Evolutionary conservation across 2,797 vertebrate genomes (phyloP).

Genomic region (Lithobates sylvaticus): DNA sequence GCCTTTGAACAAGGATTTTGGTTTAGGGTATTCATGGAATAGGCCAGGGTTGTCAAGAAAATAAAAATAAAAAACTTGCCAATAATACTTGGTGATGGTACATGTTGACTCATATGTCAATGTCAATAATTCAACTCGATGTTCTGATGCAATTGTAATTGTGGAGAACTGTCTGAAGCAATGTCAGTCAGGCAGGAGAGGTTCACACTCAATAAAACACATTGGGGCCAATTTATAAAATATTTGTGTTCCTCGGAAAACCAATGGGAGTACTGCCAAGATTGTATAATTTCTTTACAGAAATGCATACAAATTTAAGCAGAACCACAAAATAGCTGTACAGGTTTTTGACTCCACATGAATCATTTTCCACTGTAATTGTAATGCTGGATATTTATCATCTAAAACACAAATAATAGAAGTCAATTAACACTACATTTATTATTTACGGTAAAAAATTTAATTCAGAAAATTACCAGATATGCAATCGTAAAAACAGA

Average conservation of each 20-base stretch:
- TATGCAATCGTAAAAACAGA: background rate
- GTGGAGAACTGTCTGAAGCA: slow-evolving; percentile 61
- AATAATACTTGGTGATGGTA: slow-evolving; percentile 57
- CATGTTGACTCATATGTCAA: slow-evolving; percentile 62
- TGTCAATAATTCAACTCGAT: slow-evolving; percentile 59
- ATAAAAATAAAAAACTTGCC: slow-evolving; percentile 40
- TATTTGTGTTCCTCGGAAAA: slow-evolving; percentile 56
- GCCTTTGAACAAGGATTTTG: slow-evolving; percentile 33
- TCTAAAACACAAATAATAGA: slow-evolving; percentile 1
- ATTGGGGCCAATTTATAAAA: slow-evolving; percentile 63
- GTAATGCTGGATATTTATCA: background rate
- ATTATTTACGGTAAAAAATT: slow-evolving; percentile 11
- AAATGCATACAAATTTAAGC: slow-evolving; percentile 48
- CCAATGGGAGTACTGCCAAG: slow-evolving; percentile 50
- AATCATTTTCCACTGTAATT: background rate
- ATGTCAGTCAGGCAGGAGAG: slow-evolving; percentile 59
- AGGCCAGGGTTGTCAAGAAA: slow-evolving; percentile 41
- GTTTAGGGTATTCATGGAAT: slow-evolving; percentile 40
- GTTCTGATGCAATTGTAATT: slow-evolving; percentile 63
- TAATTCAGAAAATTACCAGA: background rate
- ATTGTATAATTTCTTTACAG: slow-evolving; percentile 49
- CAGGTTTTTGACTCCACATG: slow-evolving; percentile 18
- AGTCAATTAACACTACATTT: slow-evolving; percentile 10
- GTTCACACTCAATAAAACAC: slow-evolving; percentile 59
- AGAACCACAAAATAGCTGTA: slow-evolving; percentile 20